Percentiles rank a stretch among this genome's conserved stretches.
phyloP scores from a whole-genome alignment of 2,113 vertebrate species.

The Tetraodon nigroviridis region DNA sequence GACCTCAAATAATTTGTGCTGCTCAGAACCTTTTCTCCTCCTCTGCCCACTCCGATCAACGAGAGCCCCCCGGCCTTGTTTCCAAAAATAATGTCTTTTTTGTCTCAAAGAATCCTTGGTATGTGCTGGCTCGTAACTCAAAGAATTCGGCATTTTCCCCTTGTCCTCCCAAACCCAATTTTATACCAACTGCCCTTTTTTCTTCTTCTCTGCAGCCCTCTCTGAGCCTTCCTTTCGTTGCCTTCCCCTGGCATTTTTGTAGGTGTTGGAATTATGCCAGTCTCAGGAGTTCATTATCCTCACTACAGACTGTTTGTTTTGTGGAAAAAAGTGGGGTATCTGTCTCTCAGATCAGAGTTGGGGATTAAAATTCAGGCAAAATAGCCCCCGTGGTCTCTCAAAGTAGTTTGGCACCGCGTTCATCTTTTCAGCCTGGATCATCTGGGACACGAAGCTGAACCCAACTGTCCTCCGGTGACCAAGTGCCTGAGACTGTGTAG shows the following conservation, averaged over 20 bases:
- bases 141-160: slow-evolving; percentile 56
- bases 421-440: slow-evolving; percentile 23
- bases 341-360: slow-evolving; percentile 22
- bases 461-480: slow-evolving; percentile 3
- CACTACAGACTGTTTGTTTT: slow-evolving; percentile 42
- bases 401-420: slow-evolving; percentile 18
- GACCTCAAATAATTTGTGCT: not conserved
- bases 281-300: slow-evolving; percentile 36
- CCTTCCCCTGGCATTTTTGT: slow-evolving; percentile 1
- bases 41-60: slow-evolving; percentile 3
- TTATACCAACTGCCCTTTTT: not conserved
- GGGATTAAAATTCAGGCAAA: slow-evolving; percentile 38
- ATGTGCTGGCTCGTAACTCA: slow-evolving; percentile 57
- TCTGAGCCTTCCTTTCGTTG: slow-evolving; percentile 3
- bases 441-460: slow-evolving; percentile 3
- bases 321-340: slow-evolving; percentile 18
- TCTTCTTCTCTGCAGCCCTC: slow-evolving; percentile 1
- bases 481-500: not conserved
- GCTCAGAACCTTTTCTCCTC: slow-evolving; percentile 14
- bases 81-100: slow-evolving; percentile 74
- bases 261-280: slow-evolving; percentile 11
- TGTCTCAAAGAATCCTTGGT: slow-evolving; percentile 73
- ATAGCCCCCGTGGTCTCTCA: slow-evolving; percentile 24
- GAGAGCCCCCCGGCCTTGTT: slow-evolving; percentile 48
- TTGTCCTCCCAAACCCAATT: slow-evolving; percentile 28